phyloP scores from a whole-genome alignment of 2,888 invertebrate genomes.

The Leucoptera coffeella region DNA sequence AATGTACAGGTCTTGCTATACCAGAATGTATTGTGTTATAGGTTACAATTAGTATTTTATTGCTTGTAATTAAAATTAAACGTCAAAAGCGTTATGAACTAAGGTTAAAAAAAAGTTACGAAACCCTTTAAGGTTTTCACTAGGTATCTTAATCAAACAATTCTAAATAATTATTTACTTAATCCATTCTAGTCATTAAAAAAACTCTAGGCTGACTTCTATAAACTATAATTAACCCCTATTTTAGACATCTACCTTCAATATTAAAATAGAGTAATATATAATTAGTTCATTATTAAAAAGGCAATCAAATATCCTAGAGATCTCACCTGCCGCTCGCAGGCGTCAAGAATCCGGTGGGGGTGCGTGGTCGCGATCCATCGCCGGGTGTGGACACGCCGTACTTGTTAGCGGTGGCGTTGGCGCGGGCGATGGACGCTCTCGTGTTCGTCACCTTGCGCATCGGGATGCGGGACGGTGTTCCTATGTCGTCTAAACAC shows the following conservation, averaged over 20 bases:
- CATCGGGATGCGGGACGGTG: slow-evolving; percentile 78
- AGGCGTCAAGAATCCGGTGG: slow-evolving; percentile 71
- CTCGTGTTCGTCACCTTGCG: slow-evolving; percentile 59
- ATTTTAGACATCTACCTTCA: background rate
- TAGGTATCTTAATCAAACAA: too few species aligned
- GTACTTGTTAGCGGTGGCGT: slow-evolving; percentile 56
- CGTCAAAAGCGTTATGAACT: too few species aligned
- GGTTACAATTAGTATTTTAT: too few species aligned
- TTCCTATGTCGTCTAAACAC: slow-evolving; percentile 59
- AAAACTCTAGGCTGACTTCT: too few species aligned
- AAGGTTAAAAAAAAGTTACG: too few species aligned
- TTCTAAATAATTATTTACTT: too few species aligned
- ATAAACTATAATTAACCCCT: too few species aligned
- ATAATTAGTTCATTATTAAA: background rate
- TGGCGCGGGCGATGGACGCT: slow-evolving; percentile 48
- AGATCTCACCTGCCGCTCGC: slow-evolving; percentile 64
- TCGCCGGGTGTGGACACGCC: slow-evolving; percentile 56
- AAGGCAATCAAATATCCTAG: background rate
- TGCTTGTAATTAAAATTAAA: too few species aligned
- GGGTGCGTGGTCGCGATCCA: slow-evolving; percentile 64
- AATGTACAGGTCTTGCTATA: too few species aligned
- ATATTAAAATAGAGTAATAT: background rate
- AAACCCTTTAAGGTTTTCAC: too few species aligned
- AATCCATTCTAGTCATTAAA: too few species aligned
- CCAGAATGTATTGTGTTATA: too few species aligned